Conservation (phyloP, 2,797 vertebrate species). For the Sternarchorhynchus goeldii region DNA sequence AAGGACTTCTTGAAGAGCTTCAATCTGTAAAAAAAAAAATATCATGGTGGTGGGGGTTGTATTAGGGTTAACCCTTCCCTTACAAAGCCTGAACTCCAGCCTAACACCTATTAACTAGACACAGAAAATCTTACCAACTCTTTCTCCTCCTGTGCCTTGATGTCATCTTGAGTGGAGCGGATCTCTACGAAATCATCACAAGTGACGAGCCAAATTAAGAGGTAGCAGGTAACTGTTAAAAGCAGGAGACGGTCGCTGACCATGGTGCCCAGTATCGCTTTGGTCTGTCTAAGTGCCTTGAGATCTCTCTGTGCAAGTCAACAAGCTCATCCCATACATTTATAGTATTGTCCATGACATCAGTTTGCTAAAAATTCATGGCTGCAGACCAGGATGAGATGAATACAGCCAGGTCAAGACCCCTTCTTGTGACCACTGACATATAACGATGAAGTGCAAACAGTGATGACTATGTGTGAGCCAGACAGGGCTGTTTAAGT, state of each 20-base stretch:
- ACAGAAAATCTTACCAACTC: conserved; percentile 77
- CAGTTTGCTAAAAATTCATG: conserved; percentile 23
- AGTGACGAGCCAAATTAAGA: conserved; percentile 65
- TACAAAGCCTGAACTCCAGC: not conserved
- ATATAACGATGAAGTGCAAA: conserved; percentile 35
- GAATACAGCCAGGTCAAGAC: conserved; percentile 29
- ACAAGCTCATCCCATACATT: conserved; percentile 14
- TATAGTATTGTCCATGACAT: conserved; percentile 32
- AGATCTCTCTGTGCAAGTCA: not conserved
- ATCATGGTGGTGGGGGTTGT: not conserved
- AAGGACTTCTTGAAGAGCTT: conserved; percentile 79
- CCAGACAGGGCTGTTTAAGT: conserved; percentile 8
- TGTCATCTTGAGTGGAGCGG: conserved; percentile 64
- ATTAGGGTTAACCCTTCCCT: not conserved
- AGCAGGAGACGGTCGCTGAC: conserved; percentile 66
- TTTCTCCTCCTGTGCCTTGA: conserved; percentile 77
- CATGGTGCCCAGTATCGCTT: conserved; percentile 70
- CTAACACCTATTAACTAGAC: not conserved
- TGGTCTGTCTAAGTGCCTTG: not conserved
- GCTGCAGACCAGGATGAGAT: not conserved
- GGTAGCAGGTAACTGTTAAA: conserved; percentile 68
- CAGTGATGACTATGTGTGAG: not conserved
- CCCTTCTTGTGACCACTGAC: conserved; percentile 25
- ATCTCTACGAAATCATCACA: conserved; percentile 71
- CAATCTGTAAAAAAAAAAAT: conserved; percentile 67